Conservation (phyloP, 2,888 invertebrate species). For the Gnatocerus cornutus region DNA sequence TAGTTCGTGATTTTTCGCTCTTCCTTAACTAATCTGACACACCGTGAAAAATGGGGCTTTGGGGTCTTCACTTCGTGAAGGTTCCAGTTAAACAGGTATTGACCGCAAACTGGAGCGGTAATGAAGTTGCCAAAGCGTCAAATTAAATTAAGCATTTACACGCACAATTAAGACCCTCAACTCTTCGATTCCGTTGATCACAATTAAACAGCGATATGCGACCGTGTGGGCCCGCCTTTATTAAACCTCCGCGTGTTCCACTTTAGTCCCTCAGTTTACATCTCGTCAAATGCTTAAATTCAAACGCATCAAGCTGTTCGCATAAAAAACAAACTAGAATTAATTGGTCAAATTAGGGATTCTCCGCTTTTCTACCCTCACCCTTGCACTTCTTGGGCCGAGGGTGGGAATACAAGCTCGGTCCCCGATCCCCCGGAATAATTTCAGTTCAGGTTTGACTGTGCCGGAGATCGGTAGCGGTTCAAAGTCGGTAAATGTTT, state of each 20-base stretch:
- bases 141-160: no score
- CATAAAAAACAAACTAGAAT: conserved; percentile 35
- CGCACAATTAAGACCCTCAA: no score
- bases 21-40: no score
- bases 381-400: conserved; percentile 24
- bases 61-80: no score
- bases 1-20: no score
- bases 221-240: no score
- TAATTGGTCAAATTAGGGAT: conserved; percentile 44
- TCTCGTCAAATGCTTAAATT: conserved; percentile 6
- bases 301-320: conserved; percentile 15
- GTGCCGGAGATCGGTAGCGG: conserved; percentile 30
- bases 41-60: no score
- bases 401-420: conserved; percentile 29
- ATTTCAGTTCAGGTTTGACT: conserved; percentile 41
- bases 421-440: conserved; percentile 27
- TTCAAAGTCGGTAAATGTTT: conserved; percentile 32
- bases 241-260: not conserved
- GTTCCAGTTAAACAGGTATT: no score
- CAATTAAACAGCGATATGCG: no score
- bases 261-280: conserved; percentile 2
- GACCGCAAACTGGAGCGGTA: no score
- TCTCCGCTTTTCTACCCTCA: conserved; percentile 24
- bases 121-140: no score
- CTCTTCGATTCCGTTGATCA: no score